A percentile compares a stretch with the other conserved stretches of the same genome.
Conservation (phyloP, 2,113 vertebrate genomes). For the Paedocypris sp. region DNA sequence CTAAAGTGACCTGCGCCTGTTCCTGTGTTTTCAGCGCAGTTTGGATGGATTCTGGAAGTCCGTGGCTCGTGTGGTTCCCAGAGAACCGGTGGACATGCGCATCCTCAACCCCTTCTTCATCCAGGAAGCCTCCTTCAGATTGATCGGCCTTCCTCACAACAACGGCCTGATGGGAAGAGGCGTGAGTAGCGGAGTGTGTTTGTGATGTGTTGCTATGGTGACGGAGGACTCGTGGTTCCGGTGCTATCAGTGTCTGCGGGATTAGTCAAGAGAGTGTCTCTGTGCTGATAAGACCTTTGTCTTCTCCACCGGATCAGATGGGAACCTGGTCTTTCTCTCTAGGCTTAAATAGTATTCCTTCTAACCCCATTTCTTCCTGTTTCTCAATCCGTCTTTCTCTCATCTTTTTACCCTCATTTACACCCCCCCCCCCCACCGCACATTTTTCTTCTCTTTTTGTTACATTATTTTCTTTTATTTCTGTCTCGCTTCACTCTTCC, state of each 20-base stretch:
- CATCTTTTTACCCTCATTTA: no score
- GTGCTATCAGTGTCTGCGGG: slow-evolving; percentile 16
- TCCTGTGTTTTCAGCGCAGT: slow-evolving; percentile 56
- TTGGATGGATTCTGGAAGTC: slow-evolving; percentile 90
- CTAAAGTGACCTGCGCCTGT: not conserved
- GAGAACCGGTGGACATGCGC: slow-evolving; percentile 75
- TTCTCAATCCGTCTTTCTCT: no score
- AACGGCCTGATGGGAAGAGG: slow-evolving; percentile 81
- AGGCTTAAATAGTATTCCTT: no score
- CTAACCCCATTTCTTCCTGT: no score
- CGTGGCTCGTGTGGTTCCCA: slow-evolving; percentile 74
- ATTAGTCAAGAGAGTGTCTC: slow-evolving; percentile 7
- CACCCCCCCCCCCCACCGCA: no score
- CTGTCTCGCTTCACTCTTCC: no score
- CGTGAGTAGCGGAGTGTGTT: slow-evolving; percentile 58
- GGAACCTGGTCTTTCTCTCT: not conserved
- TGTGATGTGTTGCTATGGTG: not conserved
- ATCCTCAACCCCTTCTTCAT: slow-evolving; percentile 90
- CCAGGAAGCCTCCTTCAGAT: slow-evolving; percentile 84
- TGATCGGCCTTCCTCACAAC: slow-evolving; percentile 85
- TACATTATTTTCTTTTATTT: no score
- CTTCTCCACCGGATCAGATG: not conserved
- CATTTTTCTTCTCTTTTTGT: no score
- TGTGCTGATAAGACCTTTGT: slow-evolving; percentile 18
- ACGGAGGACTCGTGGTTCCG: not conserved